phyloP scores from a whole-genome alignment of 2,888 invertebrate species.

The Amphiduros pacificus region DNA sequence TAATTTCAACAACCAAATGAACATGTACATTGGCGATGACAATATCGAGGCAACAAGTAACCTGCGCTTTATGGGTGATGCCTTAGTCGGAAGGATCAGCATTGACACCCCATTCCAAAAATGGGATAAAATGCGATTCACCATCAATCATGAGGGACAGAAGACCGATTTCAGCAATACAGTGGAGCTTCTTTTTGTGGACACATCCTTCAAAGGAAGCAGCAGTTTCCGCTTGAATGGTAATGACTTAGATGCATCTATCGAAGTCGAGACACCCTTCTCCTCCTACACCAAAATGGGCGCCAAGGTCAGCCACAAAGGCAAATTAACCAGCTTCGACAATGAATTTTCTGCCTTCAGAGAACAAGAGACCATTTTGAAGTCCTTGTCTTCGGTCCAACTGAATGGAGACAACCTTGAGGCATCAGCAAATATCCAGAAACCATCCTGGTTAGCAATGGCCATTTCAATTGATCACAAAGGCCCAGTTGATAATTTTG shows the following conservation, averaged over 20 bases:
- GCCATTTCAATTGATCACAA: too few species aligned
- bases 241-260: neutral
- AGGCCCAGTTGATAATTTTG: too few species aligned
- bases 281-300: neutral
- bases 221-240: neutral
- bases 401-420: too few species aligned
- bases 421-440: too few species aligned
- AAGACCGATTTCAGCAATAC: neutral
- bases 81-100: neutral
- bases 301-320: constrained; percentile 19
- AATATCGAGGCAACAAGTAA: neutral
- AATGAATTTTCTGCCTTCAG: constrained; percentile 13
- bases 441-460: too few species aligned
- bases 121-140: neutral
- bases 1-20: neutral
- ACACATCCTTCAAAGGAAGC: neutral
- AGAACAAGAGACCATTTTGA: too few species aligned
- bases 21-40: neutral
- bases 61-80: neutral
- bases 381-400: too few species aligned
- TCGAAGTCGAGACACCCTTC: constrained; percentile 11
- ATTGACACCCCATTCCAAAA: neutral
- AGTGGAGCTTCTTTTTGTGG: neutral
- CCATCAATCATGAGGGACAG: neutral
- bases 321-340: constrained; percentile 19